A percentile compares a stretch with the other conserved stretches of the same genome.
Evolutionary conservation across 1,140 invertebrate genomes (phyloP).

Genomic region (Luehdorfia chinensis): DNA sequence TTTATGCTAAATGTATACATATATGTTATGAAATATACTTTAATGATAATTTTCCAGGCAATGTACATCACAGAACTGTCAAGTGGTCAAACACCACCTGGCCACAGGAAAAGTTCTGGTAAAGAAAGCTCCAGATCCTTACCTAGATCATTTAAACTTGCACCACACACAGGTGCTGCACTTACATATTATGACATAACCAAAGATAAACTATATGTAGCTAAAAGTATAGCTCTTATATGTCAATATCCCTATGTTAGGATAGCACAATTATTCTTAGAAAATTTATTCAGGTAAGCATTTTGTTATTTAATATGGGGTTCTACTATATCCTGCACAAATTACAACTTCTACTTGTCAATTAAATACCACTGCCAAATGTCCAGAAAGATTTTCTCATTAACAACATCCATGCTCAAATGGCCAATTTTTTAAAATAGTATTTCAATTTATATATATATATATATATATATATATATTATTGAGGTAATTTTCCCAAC

Average conservation of each 20-base stretch:
- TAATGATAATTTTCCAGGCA: constrained; percentile 76
- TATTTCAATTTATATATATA: too few species aligned
- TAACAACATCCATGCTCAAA: too few species aligned
- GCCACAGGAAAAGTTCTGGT: constrained; percentile 75
- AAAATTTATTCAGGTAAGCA: constrained; percentile 89
- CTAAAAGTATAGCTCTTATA: constrained; percentile 95
- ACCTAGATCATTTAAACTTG: constrained; percentile 92
- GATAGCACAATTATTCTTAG: constrained; percentile 90
- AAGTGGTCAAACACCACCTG: constrained; percentile 84
- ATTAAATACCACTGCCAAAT: too few species aligned
- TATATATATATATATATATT: too few species aligned
- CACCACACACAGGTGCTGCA: constrained; percentile 85
- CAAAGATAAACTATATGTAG: constrained; percentile 95
- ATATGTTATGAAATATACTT: neutral
- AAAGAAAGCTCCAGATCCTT: constrained; percentile 86
- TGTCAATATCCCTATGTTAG: constrained; percentile 94
- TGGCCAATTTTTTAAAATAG: too few species aligned
- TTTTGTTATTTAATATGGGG: neutral
- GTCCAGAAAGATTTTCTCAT: too few species aligned
- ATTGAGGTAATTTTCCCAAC: too few species aligned
- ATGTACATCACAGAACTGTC: constrained; percentile 95
- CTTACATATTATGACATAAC: constrained; percentile 94
- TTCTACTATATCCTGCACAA: too few species aligned
- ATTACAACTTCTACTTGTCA: too few species aligned
- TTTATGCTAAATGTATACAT: too few species aligned